Percentiles rank a stretch among this genome's conserved stretches.
phyloP scores from a whole-genome alignment of 2,113 vertebrate genomes.

The Pristiophorus japonicus region DNA sequence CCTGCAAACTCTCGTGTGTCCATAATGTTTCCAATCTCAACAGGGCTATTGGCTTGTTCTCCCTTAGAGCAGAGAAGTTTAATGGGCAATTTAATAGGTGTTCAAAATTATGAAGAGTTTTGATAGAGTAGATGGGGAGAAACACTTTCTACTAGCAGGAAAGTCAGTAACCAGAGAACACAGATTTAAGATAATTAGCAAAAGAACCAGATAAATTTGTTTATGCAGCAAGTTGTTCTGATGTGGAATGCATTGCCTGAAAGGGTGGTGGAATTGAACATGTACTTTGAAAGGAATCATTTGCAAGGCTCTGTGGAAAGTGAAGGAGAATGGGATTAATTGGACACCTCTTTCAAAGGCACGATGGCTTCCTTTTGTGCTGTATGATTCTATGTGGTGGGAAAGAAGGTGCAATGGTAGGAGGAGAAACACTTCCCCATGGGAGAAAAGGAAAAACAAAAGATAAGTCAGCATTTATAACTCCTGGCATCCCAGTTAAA shows the following conservation, averaged over 20 bases:
- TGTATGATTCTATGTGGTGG: neutral
- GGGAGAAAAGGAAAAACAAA: too few species aligned
- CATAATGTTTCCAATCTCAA: conserved; percentile 1
- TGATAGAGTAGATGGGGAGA: neutral
- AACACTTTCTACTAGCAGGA: neutral
- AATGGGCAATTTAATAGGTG: neutral
- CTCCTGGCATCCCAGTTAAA: neutral
- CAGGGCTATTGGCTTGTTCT: neutral
- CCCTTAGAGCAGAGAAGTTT: neutral
- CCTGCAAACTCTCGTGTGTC: neutral
- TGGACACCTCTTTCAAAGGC: neutral
- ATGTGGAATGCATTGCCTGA: neutral
- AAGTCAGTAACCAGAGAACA: too few species aligned
- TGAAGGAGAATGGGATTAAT: neutral
- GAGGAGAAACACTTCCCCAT: neutral
- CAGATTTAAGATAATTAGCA: neutral
- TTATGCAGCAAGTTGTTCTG: neutral
- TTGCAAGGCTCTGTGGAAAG: neutral
- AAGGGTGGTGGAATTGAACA: neutral
- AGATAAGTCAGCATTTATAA: too few species aligned
- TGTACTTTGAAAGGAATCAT: neutral
- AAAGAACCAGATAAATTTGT: neutral
- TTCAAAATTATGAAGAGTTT: neutral
- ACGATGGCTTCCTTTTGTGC: neutral
- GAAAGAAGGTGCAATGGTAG: neutral